phyloP scores from a whole-genome alignment of 2,888 invertebrate species.

The Drosophila acutilabella region DNA sequence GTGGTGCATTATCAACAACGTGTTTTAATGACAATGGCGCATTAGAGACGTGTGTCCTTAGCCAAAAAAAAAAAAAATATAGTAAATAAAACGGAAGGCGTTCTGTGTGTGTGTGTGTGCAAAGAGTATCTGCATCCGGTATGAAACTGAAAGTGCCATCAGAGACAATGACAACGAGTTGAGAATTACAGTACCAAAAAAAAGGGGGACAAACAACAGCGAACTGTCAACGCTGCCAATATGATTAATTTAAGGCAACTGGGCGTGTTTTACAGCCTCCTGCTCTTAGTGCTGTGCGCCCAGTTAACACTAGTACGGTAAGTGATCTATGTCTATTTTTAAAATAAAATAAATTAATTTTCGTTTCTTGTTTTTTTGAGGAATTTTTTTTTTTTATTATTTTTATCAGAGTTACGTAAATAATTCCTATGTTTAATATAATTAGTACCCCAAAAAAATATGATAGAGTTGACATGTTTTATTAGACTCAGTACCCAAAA shows the following conservation, averaged over 20 bases:
- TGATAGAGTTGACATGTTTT: too few relatives aligned
- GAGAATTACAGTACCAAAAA: conserved; percentile 36
- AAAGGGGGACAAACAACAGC: conserved; percentile 39
- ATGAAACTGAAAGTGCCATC: conserved; percentile 61
- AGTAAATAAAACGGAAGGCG: conserved; percentile 7
- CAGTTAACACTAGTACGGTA: conserved; percentile 66
- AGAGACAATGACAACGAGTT: conserved; percentile 68
- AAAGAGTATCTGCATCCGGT: conserved; percentile 50
- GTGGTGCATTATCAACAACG: conserved; percentile 11
- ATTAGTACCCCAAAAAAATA: too few relatives aligned
- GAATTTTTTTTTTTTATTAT: too few relatives aligned
- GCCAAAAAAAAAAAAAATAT: not conserved
- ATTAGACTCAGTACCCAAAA: too few relatives aligned
- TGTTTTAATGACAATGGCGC: conserved; percentile 27
- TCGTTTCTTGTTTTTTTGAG: too few relatives aligned
- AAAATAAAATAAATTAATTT: too few relatives aligned
- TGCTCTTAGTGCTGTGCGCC: conserved; percentile 58
- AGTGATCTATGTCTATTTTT: conserved; percentile 8
- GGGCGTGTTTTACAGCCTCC: conserved; percentile 55
- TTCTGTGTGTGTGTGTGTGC: conserved; percentile 5
- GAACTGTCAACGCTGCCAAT: conserved; percentile 45
- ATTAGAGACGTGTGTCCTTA: conserved; percentile 22
- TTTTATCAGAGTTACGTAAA: too few relatives aligned
- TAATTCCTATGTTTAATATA: too few relatives aligned
- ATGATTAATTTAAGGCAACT: conserved; percentile 58